Conservation (phyloP, 2,113 vertebrate species). For the Labeo catla region DNA sequence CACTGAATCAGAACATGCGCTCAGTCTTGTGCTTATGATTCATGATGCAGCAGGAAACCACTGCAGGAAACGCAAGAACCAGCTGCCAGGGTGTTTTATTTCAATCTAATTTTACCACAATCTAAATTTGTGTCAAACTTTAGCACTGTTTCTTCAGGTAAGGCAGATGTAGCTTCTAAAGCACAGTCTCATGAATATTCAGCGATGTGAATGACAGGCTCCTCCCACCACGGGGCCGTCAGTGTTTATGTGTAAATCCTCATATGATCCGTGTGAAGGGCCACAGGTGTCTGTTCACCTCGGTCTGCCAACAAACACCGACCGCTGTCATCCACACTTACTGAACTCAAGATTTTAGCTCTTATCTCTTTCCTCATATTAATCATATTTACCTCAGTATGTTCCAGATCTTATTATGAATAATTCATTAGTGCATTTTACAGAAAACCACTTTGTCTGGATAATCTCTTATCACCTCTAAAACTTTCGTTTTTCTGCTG, state of each 20-base stretch:
- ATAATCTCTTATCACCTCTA: neutral
- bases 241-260: conserved; percentile 2
- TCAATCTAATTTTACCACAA: neutral
- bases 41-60: neutral
- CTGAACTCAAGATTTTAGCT: neutral
- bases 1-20: neutral
- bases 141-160: neutral
- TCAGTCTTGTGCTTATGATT: neutral
- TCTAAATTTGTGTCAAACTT: neutral
- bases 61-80: neutral
- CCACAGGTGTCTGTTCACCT: neutral
- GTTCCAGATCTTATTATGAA: neutral
- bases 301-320: neutral
- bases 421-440: neutral
- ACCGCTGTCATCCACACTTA: neutral
- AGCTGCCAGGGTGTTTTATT: neutral
- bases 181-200: neutral
- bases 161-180: neutral
- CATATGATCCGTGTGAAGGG: neutral
- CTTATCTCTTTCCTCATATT: neutral
- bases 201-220: neutral
- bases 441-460: neutral
- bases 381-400: neutral
- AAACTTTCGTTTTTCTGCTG: too few species aligned
- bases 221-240: neutral